A percentile compares a stretch with the other conserved stretches of the same genome.
phyloP scores from a whole-genome alignment of 2,888 invertebrate genomes.

The Trachelus stipa region DNA sequence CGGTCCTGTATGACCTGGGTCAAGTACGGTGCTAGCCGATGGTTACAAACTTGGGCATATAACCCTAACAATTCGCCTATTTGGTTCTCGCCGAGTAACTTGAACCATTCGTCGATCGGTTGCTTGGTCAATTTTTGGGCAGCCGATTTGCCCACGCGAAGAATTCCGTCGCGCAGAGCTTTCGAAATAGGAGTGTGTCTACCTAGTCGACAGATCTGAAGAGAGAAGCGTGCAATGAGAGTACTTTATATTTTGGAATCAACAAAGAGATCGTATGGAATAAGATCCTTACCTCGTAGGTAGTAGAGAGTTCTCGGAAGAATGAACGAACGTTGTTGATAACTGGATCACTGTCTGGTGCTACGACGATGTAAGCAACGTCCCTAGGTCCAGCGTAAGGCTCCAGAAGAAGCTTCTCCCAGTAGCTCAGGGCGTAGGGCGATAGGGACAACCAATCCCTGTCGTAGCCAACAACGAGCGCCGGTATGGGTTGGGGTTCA shows the following conservation, averaged over 20 bases:
- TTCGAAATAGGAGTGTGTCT: slow-evolving; percentile 91
- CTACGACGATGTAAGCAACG: slow-evolving; percentile 93
- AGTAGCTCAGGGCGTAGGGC: slow-evolving; percentile 93
- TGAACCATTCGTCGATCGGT: slow-evolving; percentile 91
- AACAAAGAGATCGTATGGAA: background rate
- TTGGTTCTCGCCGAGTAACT: slow-evolving; percentile 82
- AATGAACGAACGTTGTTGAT: slow-evolving; percentile 83
- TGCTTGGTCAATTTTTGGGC: slow-evolving; percentile 73
- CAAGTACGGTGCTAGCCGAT: slow-evolving; percentile 81
- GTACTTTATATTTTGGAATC: background rate
- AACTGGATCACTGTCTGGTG: slow-evolving; percentile 91
- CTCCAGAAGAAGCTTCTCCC: slow-evolving; percentile 97
- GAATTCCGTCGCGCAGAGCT: slow-evolving; percentile 86
- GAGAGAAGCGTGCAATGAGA: background rate
- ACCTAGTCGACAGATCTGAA: slow-evolving; percentile 88
- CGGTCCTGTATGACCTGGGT: slow-evolving; percentile 81
- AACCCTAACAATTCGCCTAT: slow-evolving; percentile 86
- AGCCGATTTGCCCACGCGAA: slow-evolving; percentile 81
- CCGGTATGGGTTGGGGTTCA: slow-evolving; percentile 97
- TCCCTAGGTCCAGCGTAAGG: slow-evolving; percentile 96
- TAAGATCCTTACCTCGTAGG: slow-evolving; percentile 79
- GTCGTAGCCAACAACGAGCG: slow-evolving; percentile 93
- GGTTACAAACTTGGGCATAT: slow-evolving; percentile 85
- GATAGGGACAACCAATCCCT: slow-evolving; percentile 94
- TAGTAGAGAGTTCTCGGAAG: slow-evolving; percentile 92